Conservation (phyloP, 30 jellyfish, hydroid and myxozoan genomes). For the Aurelia coerulea region DNA sequence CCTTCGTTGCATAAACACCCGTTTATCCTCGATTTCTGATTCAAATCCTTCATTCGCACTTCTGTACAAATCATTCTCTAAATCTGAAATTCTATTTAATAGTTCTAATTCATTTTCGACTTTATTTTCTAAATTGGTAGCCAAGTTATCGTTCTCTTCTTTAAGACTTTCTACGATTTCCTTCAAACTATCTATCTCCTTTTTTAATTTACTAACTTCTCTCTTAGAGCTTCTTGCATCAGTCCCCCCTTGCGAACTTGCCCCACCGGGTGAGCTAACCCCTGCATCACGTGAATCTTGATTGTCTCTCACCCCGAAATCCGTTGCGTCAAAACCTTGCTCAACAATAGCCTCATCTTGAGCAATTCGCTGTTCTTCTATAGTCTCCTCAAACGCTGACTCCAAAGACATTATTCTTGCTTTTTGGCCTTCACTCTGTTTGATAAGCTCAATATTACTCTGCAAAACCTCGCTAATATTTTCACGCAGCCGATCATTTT, state of each 20-base stretch:
- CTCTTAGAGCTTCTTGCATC: constrained; percentile 12
- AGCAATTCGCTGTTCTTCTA: constrained; percentile 30
- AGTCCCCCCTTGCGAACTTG: constrained; percentile 5
- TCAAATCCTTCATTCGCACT: constrained; percentile 75
- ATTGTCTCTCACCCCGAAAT: constrained; percentile 1
- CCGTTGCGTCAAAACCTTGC: constrained; percentile 19
- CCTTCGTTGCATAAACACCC: constrained; percentile 1
- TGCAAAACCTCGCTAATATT: constrained; percentile 44
- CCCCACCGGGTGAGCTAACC: constrained; percentile 1
- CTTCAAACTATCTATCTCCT: constrained; percentile 31
- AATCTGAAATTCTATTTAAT: constrained; percentile 45
- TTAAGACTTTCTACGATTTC: constrained; percentile 52
- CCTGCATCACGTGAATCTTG: constrained; percentile 3
- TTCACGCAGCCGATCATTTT: constrained; percentile 18
- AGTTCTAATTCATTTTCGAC: constrained; percentile 62
- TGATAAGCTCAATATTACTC: constrained; percentile 35
- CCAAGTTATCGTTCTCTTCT: constrained; percentile 49
- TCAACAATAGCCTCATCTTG: constrained; percentile 26
- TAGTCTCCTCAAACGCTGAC: constrained; percentile 64
- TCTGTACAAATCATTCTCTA: constrained; percentile 60
- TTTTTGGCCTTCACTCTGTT: constrained; percentile 44
- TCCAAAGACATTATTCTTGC: constrained; percentile 26
- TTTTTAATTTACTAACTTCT: constrained; percentile 9
- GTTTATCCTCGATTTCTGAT: constrained; percentile 42
- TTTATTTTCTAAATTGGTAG: constrained; percentile 33